Evolutionary conservation across 2,797 vertebrate species (phyloP), one percentile per base, ranked within the genome.

Genomic region (Paramormyrops hopkinsi): DNA sequence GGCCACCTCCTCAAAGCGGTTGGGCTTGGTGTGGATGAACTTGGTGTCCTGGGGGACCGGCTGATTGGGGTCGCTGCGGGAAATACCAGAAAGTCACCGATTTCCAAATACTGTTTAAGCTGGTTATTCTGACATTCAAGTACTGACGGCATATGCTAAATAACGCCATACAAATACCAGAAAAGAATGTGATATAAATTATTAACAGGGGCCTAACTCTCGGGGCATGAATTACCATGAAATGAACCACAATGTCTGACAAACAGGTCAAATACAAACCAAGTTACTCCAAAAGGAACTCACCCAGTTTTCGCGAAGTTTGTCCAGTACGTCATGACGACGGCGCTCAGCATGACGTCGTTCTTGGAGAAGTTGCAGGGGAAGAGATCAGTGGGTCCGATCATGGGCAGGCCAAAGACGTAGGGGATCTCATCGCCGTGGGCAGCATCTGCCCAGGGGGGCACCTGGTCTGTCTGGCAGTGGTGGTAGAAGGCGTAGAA

Each of bases 361-460:
- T 99, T 99, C 97, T 99, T 99, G 65, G 99, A 99, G 94, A 99
- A 99, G 96, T 99, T 99, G 92, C 99, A 99, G 90, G 99, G 99
- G 95, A 99, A 99, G 89, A 99, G 95, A 93, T 99, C 99, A 4
- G 99, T 99, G 29, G 99, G 98, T 90, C 99, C 99, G 91, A 99
- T 98, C 99, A 99, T 99, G 8, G 99, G 99, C 76, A 99, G 96
- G 90, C 99, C 99, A 62, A 99, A 96, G 33, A 99, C 99, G 0
- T 99, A 99, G 0, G 99, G 99, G 93, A 99, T 98, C 94, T 99
- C 99, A 88, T 99, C 99, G 90, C 99, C 99, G 54, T 99, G 99
- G 46, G 99, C 96, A 69, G 99, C 98, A 44, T 99, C 99, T 88
- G 99, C 99, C 99, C 99, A 99, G 0, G 98, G 97, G 79, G 99